These are phyloP conservation scores for pig (Sus scrofa) DNA, from an alignment of 2,113 vertebrate genomes.

Conservation along the genomic window DNA sequence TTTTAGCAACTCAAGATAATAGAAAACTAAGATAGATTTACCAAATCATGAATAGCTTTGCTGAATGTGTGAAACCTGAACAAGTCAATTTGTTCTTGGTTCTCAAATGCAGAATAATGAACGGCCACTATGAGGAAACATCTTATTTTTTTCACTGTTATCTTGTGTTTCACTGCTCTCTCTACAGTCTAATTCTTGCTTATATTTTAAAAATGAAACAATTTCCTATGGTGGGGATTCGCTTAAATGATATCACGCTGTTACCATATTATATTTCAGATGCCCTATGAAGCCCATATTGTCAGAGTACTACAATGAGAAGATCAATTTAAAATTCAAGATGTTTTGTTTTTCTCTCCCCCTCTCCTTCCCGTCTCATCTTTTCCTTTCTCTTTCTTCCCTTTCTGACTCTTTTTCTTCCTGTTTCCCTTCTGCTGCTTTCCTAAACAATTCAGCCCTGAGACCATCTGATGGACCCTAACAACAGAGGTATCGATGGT, in stretches of 20 bases:
- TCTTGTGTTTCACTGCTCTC: not conserved
- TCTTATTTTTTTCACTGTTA: not conserved
- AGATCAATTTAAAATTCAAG: not conserved
- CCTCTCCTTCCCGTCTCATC: not conserved
- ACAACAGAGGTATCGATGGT: not conserved
- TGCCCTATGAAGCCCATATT: not conserved
- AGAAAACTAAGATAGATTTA: conserved; percentile 92
- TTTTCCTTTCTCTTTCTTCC: not conserved
- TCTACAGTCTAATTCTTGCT: conserved; percentile 43
- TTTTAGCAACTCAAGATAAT: conserved; percentile 91
- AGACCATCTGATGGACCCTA: not conserved
- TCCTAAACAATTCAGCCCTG: not conserved
- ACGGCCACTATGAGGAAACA: conserved; percentile 85
- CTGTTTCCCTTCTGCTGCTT: not conserved
- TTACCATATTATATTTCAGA: not conserved
- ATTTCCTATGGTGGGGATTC: conserved; percentile 2
- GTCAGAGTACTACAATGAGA: not conserved
- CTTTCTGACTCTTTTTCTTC: not conserved
- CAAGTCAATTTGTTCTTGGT: conserved; percentile 91
- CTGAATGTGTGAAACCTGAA: conserved; percentile 88
- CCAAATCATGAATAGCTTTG: conserved; percentile 84
- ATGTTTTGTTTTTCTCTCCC: not conserved
- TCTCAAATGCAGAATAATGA: conserved; percentile 85
- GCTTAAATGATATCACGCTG: not conserved
- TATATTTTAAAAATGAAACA: not conserved